Evolutionary conservation across 2,797 vertebrate genomes (phyloP).

Genomic region (Tokudaia muenninki): DNA sequence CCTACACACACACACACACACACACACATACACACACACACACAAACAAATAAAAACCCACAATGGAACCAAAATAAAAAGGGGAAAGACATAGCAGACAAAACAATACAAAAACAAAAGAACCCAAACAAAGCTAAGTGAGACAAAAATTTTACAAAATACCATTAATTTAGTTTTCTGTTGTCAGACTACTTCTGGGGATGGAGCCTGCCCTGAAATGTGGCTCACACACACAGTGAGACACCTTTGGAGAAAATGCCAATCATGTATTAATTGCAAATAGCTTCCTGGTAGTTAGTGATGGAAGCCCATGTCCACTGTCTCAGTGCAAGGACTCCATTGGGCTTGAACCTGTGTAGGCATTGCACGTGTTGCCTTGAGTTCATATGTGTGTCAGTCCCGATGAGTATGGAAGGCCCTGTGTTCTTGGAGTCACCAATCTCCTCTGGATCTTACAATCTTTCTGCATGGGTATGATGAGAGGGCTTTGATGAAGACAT

Average conservation of each 20-base stretch:
- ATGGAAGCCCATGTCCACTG: too few species aligned
- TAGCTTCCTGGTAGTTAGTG: neutral
- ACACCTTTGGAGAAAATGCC: neutral
- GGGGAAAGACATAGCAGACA: too few species aligned
- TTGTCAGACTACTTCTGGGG: neutral
- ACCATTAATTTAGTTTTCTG: neutral
- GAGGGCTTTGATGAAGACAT: neutral
- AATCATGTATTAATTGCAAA: neutral
- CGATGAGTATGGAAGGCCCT: neutral
- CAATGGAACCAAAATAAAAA: neutral
- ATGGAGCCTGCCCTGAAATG: neutral
- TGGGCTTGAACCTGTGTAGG: neutral
- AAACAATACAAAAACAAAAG: neutral
- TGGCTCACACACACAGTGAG: neutral
- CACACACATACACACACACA: neutral
- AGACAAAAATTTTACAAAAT: neutral
- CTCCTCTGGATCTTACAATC: neutral
- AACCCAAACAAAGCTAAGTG: too few species aligned
- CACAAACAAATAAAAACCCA: neutral
- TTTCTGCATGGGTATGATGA: neutral
- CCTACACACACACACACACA: neutral
- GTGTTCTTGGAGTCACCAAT: neutral
- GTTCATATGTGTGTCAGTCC: neutral
- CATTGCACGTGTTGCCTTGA: neutral
- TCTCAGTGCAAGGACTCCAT: too few species aligned